Base-by-base conservation (phyloP, 2,797 vertebrate genomes). In the Apogon hyalosoma region DNA sequence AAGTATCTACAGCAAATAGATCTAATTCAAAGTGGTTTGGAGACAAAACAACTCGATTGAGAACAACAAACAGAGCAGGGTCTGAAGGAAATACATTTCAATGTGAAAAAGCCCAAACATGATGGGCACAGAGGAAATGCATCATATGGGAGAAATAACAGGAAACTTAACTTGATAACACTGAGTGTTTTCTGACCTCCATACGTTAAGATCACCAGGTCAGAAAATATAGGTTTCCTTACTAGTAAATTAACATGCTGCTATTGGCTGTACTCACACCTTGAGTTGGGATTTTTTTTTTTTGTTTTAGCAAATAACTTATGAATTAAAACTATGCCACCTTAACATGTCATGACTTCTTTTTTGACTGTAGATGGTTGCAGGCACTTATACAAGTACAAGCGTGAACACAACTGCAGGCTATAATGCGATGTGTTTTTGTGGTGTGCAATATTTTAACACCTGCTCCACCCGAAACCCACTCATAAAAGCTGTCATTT, bases 161-260 rank as follows among this genome's bases (percentile, higher is more conserved):
- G 84, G 87, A 92, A 86, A 76, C 62, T 39, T 63, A 65, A 79
- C 57, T 50, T 24, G 75, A 86, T 85, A 89, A 87, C 28, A n/a
- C 43, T 4, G 14, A 57, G 57, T 69, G 77, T 73, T 73, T 75
- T 53, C 47, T 63, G 61, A 84, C 73, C 73, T 39, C 18, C 41
- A 55, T 53, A 49, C 24, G 65, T 63, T 51, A 48, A 41, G 57
- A 51, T 47, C 57, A 41, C 42, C 60, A 62, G 54, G 46, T 50
- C 73, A 59, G 74, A 31, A 72, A 7, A 64, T 73, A 82, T 66
- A 31, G 19, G 6, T 1, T 47, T 63, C 67, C 64, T 62, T 10
- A 70, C 49, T 63, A 53, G 2, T 47, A 6, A 11, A 21, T 19
- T 57, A 36, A 52, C 43, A 41, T 42, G 48, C 69, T 78, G 59